Conservation (phyloP, 2,888 invertebrate species). For the Agrochola lota region DNA sequence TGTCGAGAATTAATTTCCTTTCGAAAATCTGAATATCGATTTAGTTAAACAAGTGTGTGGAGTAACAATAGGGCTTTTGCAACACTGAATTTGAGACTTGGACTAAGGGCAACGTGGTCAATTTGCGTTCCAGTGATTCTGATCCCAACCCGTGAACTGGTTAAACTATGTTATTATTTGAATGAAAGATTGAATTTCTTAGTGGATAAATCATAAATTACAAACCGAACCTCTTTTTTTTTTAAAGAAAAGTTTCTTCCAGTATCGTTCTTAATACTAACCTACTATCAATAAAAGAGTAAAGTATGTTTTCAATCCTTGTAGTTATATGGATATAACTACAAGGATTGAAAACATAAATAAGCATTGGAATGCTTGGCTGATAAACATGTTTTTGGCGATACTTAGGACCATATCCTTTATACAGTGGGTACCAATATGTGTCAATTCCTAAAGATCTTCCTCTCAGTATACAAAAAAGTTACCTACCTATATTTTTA, state of each 20-base stretch:
- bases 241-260: neutral
- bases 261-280: neutral
- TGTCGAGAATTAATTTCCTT: conserved; percentile 22
- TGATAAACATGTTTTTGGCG: neutral
- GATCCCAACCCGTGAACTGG: neutral
- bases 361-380: neutral
- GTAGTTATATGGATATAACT: no score
- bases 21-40: conserved; percentile 34
- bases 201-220: neutral
- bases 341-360: no score
- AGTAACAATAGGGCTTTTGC: conserved; percentile 4
- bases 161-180: neutral
- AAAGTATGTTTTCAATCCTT: neutral
- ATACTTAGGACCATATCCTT: no score
- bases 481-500: neutral
- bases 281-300: no score
- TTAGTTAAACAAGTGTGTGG: conserved; percentile 12
- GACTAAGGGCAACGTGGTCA: no score
- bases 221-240: no score
- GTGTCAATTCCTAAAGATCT: neutral
- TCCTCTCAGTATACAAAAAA: neutral
- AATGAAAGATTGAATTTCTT: neutral
- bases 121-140: no score
- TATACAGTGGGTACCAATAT: neutral
- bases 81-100: neutral